Conservation (phyloP, 1,140 invertebrate species). For the Heliconius hewitsoni region DNA sequence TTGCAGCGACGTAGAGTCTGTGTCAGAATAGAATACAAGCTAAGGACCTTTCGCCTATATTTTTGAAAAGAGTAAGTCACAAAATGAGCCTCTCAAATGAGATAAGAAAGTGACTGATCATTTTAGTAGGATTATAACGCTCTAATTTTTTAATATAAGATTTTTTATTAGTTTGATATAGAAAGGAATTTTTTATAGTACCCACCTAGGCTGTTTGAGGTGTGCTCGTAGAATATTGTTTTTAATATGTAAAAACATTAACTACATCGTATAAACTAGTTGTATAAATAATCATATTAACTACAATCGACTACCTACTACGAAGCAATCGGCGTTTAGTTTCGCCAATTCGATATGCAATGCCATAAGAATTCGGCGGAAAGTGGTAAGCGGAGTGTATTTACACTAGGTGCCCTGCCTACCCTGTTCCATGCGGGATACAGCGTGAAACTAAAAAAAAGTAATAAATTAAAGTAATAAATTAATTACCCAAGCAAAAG, state of each 20-base stretch:
- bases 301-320: not conserved
- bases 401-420: too few relatives aligned
- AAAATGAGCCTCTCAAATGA: slow-evolving; percentile 15
- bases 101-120: not conserved
- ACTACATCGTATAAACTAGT: too few relatives aligned
- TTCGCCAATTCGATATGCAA: too few relatives aligned
- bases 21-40: not conserved
- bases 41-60: not conserved
- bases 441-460: not conserved
- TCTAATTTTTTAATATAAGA: too few relatives aligned
- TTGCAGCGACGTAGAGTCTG: slow-evolving; percentile 25
- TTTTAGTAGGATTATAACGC: not conserved
- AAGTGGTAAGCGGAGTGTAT: too few relatives aligned
- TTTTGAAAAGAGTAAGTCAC: slow-evolving; percentile 15
- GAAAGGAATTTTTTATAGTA: too few relatives aligned
- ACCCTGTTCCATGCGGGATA: too few relatives aligned
- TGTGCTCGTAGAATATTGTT: not conserved
- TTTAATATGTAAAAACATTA: not conserved
- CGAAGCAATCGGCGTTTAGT: too few relatives aligned
- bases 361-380: too few relatives aligned
- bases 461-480: not conserved
- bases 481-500: not conserved
- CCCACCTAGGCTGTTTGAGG: too few relatives aligned
- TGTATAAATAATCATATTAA: not conserved
- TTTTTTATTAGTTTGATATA: too few relatives aligned